Conservation (phyloP, 2,113 vertebrate species). For the Thunnus thynnus region DNA sequence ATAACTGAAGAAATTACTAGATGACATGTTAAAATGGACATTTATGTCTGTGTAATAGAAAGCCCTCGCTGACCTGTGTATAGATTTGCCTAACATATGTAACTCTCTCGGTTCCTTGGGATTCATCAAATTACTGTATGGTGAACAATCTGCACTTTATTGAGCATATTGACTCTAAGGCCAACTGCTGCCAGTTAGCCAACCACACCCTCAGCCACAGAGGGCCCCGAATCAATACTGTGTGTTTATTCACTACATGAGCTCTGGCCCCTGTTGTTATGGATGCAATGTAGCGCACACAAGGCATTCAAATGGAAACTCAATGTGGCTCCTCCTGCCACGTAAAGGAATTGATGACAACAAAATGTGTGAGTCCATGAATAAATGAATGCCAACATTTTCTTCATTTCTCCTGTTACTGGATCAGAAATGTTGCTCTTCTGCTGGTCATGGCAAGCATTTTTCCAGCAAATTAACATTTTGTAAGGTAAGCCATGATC, state of each 20-base stretch:
- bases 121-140: conserved; percentile 64
- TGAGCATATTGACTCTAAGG: conserved; percentile 72
- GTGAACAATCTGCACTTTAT: conserved; percentile 61
- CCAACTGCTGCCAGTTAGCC: conserved; percentile 57
- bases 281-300: background rate
- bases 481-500: too few species aligned
- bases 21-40: conserved; percentile 11
- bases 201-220: conserved; percentile 36
- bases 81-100: conserved; percentile 56
- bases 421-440: background rate
- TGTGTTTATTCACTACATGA: conserved; percentile 40
- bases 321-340: conserved; percentile 1
- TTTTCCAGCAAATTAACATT: background rate
- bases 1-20: conserved; percentile 14
- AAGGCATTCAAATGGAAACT: conserved; percentile 1
- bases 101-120: conserved; percentile 22
- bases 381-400: background rate
- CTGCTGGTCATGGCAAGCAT: background rate
- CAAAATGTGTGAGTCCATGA: background rate
- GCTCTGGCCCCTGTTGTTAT: conserved; percentile 31
- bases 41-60: conserved; percentile 15
- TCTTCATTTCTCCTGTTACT: too few species aligned
- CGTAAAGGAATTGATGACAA: conserved; percentile 25
- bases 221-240: conserved; percentile 56
- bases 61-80: conserved; percentile 41